Evolutionary conservation across 2,888 invertebrate genomes (phyloP), one percentile per base, ranked within the genome.

Genomic region (Cancer borealis): DNA sequence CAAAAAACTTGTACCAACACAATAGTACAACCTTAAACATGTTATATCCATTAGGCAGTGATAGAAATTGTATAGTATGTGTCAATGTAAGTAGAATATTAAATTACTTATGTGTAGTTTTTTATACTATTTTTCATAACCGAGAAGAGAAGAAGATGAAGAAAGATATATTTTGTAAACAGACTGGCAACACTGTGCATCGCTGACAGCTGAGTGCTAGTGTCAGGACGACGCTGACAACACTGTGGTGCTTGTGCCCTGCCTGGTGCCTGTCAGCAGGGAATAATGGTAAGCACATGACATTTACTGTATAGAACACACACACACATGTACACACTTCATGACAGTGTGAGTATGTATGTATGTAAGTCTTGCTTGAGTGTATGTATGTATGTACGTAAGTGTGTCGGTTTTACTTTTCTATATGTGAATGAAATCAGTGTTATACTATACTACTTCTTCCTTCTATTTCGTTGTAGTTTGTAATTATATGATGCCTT

Each of bases 1-100:
- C 90, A 90, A 60, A 54, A 89, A 90, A 60, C 49, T 60, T 45
- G 26, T 90, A 14, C 90, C 90, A 90, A 3, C 12, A 49, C 90
- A 60, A 21, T 1, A n/a, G 1, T 30, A 17, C 10, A 14, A 54
- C 54, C 30, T 54, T 39, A 54, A 30, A 84, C 30, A 39, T 39
- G 14, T 39, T 84, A 26, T 8, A 0, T 21, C 26, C n/a, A 73
- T 8, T 10, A 5, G 8, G 26, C 8, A 8, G n/a, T 10, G 10
- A 8, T 73, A 21, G 0, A 73, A 6, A 73, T 73, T 26, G 17
- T 73, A 5, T 8, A 73, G 8, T 73, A 3, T 73, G 0, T 73
- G 3, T 0, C 2, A 26, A 8, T 73, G 8, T 8, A 17, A n/a
- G 26, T 5, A 66, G 6, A 54, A 73, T 0, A 26, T 26, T 10